Evolutionary conservation across 2,888 invertebrate species (phyloP).

Genomic region (Aporophyla nigra): DNA sequence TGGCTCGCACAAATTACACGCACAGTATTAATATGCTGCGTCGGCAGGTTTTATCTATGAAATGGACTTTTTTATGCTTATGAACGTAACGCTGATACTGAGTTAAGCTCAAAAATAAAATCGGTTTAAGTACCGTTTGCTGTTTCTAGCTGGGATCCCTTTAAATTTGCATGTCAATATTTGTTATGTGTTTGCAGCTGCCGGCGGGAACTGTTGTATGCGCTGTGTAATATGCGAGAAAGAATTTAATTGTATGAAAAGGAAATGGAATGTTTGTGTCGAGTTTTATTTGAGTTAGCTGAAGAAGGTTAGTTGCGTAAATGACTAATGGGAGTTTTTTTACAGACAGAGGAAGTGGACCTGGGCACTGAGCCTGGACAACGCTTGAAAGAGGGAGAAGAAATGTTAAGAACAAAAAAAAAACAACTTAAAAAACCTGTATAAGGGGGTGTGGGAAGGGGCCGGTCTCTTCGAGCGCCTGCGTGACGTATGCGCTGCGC

Average conservation of each 20-base stretch:
- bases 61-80: slow-evolving; percentile 61
- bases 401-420: slow-evolving; percentile 70
- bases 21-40: slow-evolving; percentile 58
- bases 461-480: slow-evolving; percentile 94
- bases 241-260: slow-evolving; percentile 48
- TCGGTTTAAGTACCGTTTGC: slow-evolving; percentile 42
- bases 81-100: slow-evolving; percentile 35
- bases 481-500: slow-evolving; percentile 93
- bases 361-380: neutral
- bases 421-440: slow-evolving; percentile 91
- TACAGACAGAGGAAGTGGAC: slow-evolving; percentile 6
- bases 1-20: slow-evolving; percentile 60
- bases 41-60: slow-evolving; percentile 64
- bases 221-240: slow-evolving; percentile 31
- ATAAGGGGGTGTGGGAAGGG: slow-evolving; percentile 93
- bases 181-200: slow-evolving; percentile 53
- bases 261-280: slow-evolving; percentile 23
- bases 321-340: neutral
- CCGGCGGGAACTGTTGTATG: slow-evolving; percentile 25
- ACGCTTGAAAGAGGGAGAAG: slow-evolving; percentile 10
- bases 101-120: slow-evolving; percentile 45
- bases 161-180: slow-evolving; percentile 59
- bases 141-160: slow-evolving; percentile 43
- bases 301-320: slow-evolving; percentile 45
- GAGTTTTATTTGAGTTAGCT: slow-evolving; percentile 34